These are phyloP conservation scores for Saturnia pavonia DNA, from an alignment of 2,888 invertebrate genomes.

Conservation along the genomic window DNA sequence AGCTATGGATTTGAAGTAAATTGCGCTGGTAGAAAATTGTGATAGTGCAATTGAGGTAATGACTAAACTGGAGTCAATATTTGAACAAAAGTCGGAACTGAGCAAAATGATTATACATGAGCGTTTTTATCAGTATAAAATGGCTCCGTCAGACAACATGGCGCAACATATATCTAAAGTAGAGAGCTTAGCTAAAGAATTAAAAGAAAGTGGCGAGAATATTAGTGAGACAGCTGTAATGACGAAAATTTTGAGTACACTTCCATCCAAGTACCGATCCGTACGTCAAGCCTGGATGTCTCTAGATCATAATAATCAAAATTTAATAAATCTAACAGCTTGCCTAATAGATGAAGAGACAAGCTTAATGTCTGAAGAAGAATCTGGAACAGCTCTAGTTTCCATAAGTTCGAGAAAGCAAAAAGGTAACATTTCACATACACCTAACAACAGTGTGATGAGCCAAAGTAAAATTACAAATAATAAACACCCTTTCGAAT, in stretches of 20 bases:
- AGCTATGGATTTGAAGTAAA: background rate
- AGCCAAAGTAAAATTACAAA: constrained; percentile 24
- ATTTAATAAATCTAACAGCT: constrained; percentile 30
- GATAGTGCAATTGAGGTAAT: background rate
- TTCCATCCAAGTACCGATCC: constrained; percentile 33
- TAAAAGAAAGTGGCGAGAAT: constrained; percentile 35
- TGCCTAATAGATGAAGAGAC: constrained; percentile 28
- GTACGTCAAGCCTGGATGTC: constrained; percentile 38
- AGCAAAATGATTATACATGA: background rate
- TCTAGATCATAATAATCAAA: constrained; percentile 29
- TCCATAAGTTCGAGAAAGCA: background rate
- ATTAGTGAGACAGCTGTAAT: constrained; percentile 38
- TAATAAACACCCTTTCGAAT: constrained; percentile 34
- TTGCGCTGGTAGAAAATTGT: background rate
- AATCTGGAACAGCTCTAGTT: background rate
- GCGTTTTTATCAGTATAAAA: constrained; percentile 28
- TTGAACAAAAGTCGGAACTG: constrained; percentile 6
- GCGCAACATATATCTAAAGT: constrained; percentile 37
- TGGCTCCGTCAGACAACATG: constrained; percentile 28
- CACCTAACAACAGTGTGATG: constrained; percentile 17
- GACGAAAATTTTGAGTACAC: constrained; percentile 38
- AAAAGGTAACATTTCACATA: background rate
- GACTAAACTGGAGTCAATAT: background rate
- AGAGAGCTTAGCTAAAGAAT: constrained; percentile 33
- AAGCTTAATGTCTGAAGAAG: constrained; percentile 6